Percentiles rank a stretch among this genome's conserved stretches.
These are phyloP conservation scores for Diadegma fenestrale DNA, from an alignment of 2,888 invertebrate species.

Conservation along the genomic window DNA sequence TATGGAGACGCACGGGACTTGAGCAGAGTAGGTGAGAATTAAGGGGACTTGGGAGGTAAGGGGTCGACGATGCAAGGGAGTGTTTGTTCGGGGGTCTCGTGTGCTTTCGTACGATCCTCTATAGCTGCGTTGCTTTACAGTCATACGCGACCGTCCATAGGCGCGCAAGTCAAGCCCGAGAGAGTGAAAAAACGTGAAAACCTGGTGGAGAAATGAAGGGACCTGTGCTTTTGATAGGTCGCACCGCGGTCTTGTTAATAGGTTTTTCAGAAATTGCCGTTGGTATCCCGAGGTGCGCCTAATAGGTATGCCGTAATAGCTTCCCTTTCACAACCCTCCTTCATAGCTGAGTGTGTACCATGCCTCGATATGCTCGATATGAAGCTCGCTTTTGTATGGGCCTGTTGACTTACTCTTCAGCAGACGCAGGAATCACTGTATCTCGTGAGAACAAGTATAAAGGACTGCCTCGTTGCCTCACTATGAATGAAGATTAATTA, in stretches of 20 bases:
- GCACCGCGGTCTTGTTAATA: slow-evolving; percentile 73
- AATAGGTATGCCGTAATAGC: slow-evolving; percentile 71
- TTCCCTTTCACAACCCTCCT: slow-evolving; percentile 64
- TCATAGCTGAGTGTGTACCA: slow-evolving; percentile 42
- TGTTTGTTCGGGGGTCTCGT: slow-evolving; percentile 42
- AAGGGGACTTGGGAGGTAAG: slow-evolving; percentile 19
- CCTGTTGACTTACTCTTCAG: slow-evolving; percentile 48
- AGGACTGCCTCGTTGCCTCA: slow-evolving; percentile 29
- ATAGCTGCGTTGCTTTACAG: slow-evolving; percentile 42
- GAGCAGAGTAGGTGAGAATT: slow-evolving; percentile 32
- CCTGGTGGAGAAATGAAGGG: slow-evolving; percentile 54
- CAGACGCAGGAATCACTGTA: slow-evolving; percentile 21
- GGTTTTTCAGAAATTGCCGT: slow-evolving; percentile 75
- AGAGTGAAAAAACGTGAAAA: slow-evolving; percentile 15
- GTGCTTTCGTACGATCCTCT: slow-evolving; percentile 12
- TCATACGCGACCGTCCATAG: background rate
- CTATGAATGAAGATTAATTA: slow-evolving; percentile 67
- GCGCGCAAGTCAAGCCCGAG: slow-evolving; percentile 3
- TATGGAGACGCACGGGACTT: background rate
- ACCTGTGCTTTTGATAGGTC: slow-evolving; percentile 74
- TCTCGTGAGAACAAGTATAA: slow-evolving; percentile 51
- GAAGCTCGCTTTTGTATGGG: slow-evolving; percentile 31
- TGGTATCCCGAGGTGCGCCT: slow-evolving; percentile 67
- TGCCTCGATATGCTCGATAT: slow-evolving; percentile 54
- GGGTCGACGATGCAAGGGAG: slow-evolving; percentile 12